Percentiles rank a stretch among this genome's conserved stretches.
phyloP scores from a whole-genome alignment of 1,140 invertebrate species.

The Globodera ellingtonae region DNA sequence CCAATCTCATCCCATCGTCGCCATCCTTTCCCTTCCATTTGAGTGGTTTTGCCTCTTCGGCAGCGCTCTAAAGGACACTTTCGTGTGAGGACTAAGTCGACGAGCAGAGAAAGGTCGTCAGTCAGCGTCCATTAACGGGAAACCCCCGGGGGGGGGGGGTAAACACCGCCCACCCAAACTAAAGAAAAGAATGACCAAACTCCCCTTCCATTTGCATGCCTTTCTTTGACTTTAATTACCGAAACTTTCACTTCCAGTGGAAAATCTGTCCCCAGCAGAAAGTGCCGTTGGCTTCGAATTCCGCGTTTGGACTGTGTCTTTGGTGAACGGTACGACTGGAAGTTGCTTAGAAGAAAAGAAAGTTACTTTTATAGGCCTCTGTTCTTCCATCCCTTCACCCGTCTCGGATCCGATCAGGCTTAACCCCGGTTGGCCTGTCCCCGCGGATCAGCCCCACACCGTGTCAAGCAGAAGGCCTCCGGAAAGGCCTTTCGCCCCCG shows the following conservation, averaged over 20 bases:
- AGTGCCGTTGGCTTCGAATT: constrained; percentile 57
- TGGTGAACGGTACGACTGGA: constrained; percentile 19
- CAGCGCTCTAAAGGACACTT: neutral
- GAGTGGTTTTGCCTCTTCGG: neutral
- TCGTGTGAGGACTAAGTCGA: constrained; percentile 1
- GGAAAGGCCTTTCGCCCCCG: constrained; percentile 53
- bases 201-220: neutral
- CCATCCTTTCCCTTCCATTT: neutral
- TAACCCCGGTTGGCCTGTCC: neutral
- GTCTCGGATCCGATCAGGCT: constrained; percentile 23
- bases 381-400: constrained; percentile 13
- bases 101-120: neutral
- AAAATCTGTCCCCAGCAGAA: constrained; percentile 52
- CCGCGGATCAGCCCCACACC: neutral
- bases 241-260: constrained; percentile 46
- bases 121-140: constrained; percentile 12
- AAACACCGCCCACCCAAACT: neutral
- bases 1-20: neutral
- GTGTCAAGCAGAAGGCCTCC: constrained; percentile 36
- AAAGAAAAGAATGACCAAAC: neutral
- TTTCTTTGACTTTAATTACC: constrained; percentile 13
- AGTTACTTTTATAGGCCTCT: neutral
- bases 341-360: neutral
- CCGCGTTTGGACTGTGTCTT: constrained; percentile 48
- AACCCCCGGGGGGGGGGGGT: neutral